Evolutionary conservation across 2,797 vertebrate genomes (phyloP).

Genomic region (Furcifer pardalis): DNA sequence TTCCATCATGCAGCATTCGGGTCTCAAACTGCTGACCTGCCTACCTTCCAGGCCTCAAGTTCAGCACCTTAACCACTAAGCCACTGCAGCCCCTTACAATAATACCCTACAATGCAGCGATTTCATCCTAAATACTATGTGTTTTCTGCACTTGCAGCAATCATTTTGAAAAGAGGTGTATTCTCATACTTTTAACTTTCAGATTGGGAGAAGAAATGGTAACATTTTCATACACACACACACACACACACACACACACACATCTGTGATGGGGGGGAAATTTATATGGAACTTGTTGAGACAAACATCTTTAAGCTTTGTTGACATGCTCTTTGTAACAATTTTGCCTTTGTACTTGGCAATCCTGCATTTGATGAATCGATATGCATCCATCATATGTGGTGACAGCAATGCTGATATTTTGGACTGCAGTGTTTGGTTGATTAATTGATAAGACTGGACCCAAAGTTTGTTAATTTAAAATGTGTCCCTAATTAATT

Average conservation of each 20-base stretch:
- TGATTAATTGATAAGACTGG: not conserved
- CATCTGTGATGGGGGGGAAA: constrained; percentile 55
- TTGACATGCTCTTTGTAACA: constrained; percentile 18
- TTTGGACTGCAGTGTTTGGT: not conserved
- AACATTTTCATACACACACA: constrained; percentile 16
- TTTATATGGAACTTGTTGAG: constrained; percentile 54
- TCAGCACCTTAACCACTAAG: too few relatives aligned
- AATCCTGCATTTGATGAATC: constrained; percentile 21
- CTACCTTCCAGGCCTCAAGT: too few relatives aligned
- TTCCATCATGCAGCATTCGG: too few relatives aligned
- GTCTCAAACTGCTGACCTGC: too few relatives aligned
- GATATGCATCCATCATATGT: constrained; percentile 8
- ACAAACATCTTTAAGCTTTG: constrained; percentile 42
- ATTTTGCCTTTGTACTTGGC: not conserved
- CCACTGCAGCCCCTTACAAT: too few relatives aligned
- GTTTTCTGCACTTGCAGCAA: constrained; percentile 42
- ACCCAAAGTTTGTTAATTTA: not conserved
- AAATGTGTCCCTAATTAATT: not conserved
- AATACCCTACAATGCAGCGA: not conserved
- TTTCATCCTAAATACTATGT: rapidly evolving
- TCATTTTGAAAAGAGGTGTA: constrained; percentile 36
- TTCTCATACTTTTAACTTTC: constrained; percentile 28
- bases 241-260: constrained; percentile 11
- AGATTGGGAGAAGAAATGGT: constrained; percentile 41
- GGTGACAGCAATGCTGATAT: not conserved